Base-by-base conservation (phyloP, 2,888 invertebrate species). In the Drosophila leonis region DNA sequence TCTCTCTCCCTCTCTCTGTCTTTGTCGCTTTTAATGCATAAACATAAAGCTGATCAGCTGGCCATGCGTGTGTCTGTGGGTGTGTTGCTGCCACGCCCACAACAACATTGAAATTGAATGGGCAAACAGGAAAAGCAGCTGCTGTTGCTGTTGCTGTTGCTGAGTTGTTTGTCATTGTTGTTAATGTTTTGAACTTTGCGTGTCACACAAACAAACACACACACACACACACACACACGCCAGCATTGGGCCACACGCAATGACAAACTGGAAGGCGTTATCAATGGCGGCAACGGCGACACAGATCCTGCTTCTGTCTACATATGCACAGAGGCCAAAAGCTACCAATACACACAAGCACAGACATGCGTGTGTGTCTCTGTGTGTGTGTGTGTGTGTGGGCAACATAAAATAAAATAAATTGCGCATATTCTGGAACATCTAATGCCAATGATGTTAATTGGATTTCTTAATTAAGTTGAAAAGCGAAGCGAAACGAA, bases 391-490 rank as follows among this genome's bases (percentile, higher is more conserved):
- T 71, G 31, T 51, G 61, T 65, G 61, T 59, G 46, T 67, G 51
- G 8, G 31, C 68, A 67, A 80, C 73, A 69, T 71, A 72, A 88
- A 77, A 83, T 69, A 76, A 76, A 87, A 78, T 78, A 84, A 81
- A 84, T 89, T 83, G 90, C 90, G 79, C 83, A 86, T 87, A 87
- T 87, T 87, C 68, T 70, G 65, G 65, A 67, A 87, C 82, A 75
- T 75, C 85, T 83, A 87, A 87, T 87, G 88, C 73, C 84, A 83
- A 84, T 84, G 72, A 84, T 87, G 88, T 82, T 85, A 85, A 85
- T 85, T 85, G 88, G 88, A 89, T 85, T 85, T 89, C 85, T 82
- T 85, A 85, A 85, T 85, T 89, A 89, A 89, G 71, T 76, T 87
- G 82, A 81, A 86, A 76, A 72, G 75, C 83, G 65, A 66, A 74